Conservation (phyloP, 2,888 invertebrate genomes). For the Mythimna ferrago region DNA sequence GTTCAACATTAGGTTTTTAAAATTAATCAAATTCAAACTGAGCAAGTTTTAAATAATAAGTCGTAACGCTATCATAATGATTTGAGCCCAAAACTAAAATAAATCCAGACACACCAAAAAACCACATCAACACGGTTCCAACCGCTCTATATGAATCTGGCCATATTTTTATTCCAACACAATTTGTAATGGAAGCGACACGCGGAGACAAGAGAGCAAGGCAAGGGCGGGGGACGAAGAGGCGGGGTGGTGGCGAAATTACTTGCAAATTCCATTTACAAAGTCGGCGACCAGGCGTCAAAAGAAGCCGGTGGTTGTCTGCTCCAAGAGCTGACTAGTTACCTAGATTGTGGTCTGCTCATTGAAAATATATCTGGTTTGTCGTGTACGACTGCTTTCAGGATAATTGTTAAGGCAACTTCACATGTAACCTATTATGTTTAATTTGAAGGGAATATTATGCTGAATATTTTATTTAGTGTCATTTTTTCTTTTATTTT, state of each 20-base stretch:
- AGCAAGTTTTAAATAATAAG: background rate
- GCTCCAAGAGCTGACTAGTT: slow-evolving; percentile 61
- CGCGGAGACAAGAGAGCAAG: slow-evolving; percentile 89
- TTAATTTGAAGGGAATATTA: background rate
- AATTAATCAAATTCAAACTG: background rate
- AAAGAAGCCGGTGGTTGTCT: slow-evolving; percentile 80
- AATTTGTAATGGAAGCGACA: slow-evolving; percentile 90
- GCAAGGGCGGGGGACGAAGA: slow-evolving; percentile 72
- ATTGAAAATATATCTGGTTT: slow-evolving; percentile 39
- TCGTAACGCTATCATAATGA: accelerated
- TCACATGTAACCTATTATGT: background rate
- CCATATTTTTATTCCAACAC: slow-evolving; percentile 90
- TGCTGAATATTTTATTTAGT: background rate
- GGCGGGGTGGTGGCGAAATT: slow-evolving; percentile 81
- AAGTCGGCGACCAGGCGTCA: slow-evolving; percentile 84
- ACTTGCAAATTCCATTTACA: slow-evolving; percentile 91
- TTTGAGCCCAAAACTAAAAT: background rate
- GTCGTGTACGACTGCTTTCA: slow-evolving; percentile 18
- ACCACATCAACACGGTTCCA: slow-evolving; percentile 32
- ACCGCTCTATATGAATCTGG: slow-evolving; percentile 75
- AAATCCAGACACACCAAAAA: background rate
- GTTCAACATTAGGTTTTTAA: background rate
- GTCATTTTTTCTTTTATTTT: background rate
- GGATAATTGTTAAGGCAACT: background rate
- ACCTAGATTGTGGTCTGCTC: slow-evolving; percentile 68